Evolutionary conservation across 2,888 invertebrate genomes (phyloP), one percentile per base, ranked within the genome.

Genomic region (Acleris sparsana): DNA sequence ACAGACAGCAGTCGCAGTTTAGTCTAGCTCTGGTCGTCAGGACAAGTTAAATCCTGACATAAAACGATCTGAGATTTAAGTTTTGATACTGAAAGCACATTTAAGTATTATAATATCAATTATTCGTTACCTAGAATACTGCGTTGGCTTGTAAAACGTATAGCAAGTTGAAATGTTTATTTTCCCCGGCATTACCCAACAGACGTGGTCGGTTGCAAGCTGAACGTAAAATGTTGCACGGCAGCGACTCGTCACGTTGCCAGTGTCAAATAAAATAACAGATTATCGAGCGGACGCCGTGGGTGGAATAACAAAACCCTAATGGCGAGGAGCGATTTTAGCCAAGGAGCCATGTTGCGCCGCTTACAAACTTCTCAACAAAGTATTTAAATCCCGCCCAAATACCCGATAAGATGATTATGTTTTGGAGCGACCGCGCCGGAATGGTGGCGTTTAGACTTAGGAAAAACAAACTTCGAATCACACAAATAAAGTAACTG

Each of bases 241-340:
- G 73, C 70, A 67, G 69, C 73, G 74, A 78, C 73, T 76, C 73
- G 80, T 78, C 82, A 80, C 80, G 80, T 79, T 75, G 72, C 70
- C 73, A 63, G 72, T 78, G 82, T 82, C 83, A 82, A 80, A 84
- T 84, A 84, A 85, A 84, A 85, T 84, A 84, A 84, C 83, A 84
- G 84, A 84, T 85, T 83, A 85, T 83, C 82, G 82, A 80, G 75
- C 78, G 71, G 70, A 69, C 61, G 72, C 70, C 82, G 82, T 78
- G 82, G 76, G 73, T 76, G 73, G 84, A 83, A 85, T 84, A 82
- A 76, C 78, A 82, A 81, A 73, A 49, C 60, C 59, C 20, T 78
- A 78, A 79, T 80, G 78, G 79, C 71, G 76, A 74, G 75, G 78
- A 76, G 78, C 78, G 79, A 78, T 80, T 78, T 77, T 68, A 73